Evolutionary conservation across 2,888 invertebrate genomes (phyloP).

Genomic region (Andrena dorsata): DNA sequence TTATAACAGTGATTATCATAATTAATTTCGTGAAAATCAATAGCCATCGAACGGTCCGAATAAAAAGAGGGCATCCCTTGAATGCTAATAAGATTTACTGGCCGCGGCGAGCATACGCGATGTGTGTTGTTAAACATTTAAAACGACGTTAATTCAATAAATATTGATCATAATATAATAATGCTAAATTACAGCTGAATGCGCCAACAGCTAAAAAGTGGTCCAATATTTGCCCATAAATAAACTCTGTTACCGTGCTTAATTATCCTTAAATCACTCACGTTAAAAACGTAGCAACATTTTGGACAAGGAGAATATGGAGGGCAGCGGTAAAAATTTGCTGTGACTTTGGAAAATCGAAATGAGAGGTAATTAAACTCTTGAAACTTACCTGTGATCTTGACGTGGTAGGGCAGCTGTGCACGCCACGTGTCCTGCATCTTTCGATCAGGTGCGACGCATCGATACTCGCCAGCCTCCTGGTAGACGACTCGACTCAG

Average conservation of each 20-base stretch:
- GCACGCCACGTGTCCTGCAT: constrained; percentile 84
- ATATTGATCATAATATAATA: neutral
- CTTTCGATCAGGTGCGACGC: constrained; percentile 88
- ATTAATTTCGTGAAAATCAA: neutral
- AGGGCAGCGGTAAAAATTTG: too few species aligned
- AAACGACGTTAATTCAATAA: neutral
- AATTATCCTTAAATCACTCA: neutral
- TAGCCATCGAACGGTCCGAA: neutral
- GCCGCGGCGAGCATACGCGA: neutral
- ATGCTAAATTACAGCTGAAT: neutral
- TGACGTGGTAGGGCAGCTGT: constrained; percentile 84
- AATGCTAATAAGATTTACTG: constrained; percentile 2
- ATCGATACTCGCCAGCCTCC: constrained; percentile 91
- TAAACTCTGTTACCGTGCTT: neutral
- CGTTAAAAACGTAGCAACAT: neutral
- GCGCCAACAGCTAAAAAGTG: neutral
- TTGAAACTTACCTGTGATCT: constrained; percentile 85
- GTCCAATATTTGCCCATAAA: neutral
- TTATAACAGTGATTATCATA: neutral
- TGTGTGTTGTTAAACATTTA: neutral
- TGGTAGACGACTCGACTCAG: constrained; percentile 91
- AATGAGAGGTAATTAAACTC: neutral
- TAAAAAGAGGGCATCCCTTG: neutral
- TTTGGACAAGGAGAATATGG: neutral
- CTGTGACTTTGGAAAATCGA: neutral